phyloP scores from a whole-genome alignment of 1,140 invertebrate species.

The Drosophila melanogaster region DNA sequence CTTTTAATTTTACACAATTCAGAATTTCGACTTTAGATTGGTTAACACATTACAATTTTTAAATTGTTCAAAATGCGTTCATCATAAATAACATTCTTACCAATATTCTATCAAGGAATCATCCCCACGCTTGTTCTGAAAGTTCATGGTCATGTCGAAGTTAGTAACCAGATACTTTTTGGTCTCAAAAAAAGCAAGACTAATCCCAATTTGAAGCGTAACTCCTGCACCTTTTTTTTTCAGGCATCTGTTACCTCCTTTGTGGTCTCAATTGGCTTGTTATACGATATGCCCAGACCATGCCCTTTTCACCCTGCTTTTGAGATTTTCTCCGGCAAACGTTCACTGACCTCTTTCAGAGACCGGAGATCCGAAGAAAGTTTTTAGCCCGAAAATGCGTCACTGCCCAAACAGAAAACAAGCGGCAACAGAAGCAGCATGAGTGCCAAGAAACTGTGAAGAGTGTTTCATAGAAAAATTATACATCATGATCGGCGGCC shows the following conservation, averaged over 20 bases:
- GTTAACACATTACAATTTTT: too few species aligned
- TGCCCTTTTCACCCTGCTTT: constrained; percentile 10
- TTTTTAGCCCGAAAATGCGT: constrained; percentile 56
- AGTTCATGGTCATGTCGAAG: background rate
- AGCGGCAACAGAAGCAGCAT: constrained; percentile 21
- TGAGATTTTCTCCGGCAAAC: constrained; percentile 7
- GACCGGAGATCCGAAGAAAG: constrained; percentile 50
- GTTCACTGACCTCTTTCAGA: constrained; percentile 70
- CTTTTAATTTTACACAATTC: background rate
- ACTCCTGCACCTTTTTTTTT: background rate
- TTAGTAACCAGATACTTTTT: constrained; percentile 15
- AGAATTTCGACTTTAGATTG: too few species aligned
- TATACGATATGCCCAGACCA: constrained; percentile 42
- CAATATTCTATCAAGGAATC: too few species aligned
- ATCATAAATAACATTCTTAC: too few species aligned
- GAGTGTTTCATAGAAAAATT: constrained; percentile 55
- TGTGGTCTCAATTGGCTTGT: constrained; percentile 2
- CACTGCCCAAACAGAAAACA: constrained; percentile 36
- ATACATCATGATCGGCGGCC: constrained; percentile 30
- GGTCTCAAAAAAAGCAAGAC: constrained; percentile 1
- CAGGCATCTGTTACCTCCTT: constrained; percentile 19
- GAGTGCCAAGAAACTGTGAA: constrained; percentile 54
- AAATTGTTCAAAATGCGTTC: too few species aligned
- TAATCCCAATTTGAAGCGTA: background rate
- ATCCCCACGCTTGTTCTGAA: background rate